Conservation (phyloP, 2,113 vertebrate genomes). For the Gobius niger region DNA sequence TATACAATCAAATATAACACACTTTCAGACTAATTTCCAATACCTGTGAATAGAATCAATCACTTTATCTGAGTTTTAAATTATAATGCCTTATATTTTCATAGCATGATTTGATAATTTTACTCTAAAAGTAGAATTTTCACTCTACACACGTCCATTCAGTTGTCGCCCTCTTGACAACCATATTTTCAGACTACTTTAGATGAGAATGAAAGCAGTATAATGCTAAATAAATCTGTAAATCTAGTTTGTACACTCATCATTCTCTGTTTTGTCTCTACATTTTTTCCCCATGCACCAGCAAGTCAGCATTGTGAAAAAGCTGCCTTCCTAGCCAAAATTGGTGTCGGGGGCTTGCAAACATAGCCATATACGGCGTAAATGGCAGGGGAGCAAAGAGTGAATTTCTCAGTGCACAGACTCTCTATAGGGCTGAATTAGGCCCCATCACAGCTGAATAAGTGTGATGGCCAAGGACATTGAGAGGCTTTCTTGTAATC, state of each 20-base stretch:
- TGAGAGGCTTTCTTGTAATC: slow-evolving; percentile 68
- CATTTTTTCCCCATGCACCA: background rate
- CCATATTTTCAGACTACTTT: too few species aligned
- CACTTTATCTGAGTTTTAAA: too few species aligned
- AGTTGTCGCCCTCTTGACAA: too few species aligned
- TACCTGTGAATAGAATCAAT: too few species aligned
- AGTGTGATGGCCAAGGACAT: slow-evolving; percentile 69
- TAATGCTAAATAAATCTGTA: too few species aligned
- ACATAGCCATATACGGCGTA: slow-evolving; percentile 34
- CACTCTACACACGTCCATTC: too few species aligned
- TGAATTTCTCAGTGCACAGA: slow-evolving; percentile 46
- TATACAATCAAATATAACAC: too few species aligned
- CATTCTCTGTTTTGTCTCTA: background rate
- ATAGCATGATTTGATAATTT: too few species aligned
- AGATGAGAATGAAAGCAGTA: too few species aligned
- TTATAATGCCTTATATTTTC: too few species aligned
- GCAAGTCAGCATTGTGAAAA: background rate
- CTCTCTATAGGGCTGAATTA: slow-evolving; percentile 54
- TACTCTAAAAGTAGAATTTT: too few species aligned
- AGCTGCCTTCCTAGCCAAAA: slow-evolving; percentile 33
- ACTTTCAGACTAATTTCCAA: too few species aligned
- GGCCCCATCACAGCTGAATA: slow-evolving; percentile 69
- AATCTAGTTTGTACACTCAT: slow-evolving; percentile 17
- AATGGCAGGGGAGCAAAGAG: slow-evolving; percentile 48
- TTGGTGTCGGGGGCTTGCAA: slow-evolving; percentile 12